Conservation (phyloP, 2,888 invertebrate species). For the Ochropleura leucogaster region DNA sequence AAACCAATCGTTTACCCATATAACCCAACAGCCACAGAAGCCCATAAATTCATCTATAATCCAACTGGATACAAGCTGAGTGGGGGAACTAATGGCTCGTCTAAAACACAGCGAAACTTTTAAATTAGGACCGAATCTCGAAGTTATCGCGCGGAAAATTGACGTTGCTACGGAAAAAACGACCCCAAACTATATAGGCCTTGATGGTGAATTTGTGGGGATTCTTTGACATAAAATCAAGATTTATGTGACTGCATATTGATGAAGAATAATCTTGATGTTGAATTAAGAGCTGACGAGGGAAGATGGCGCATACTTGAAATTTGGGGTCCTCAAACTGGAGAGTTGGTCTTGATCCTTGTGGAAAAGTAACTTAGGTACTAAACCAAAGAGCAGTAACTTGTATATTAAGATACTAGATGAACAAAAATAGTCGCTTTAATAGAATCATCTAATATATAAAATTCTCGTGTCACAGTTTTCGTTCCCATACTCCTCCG, state of each 20-base stretch:
- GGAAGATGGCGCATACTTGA: neutral
- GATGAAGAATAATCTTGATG: neutral
- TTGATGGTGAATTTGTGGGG: conserved; percentile 38
- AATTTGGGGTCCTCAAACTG: neutral
- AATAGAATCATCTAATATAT: no score
- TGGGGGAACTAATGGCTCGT: conserved; percentile 70
- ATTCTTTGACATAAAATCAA: conserved; percentile 16
- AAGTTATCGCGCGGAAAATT: conserved; percentile 79
- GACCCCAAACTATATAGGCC: conserved; percentile 33
- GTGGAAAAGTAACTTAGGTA: neutral
- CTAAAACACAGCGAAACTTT: conserved; percentile 74
- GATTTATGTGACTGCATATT: conserved; percentile 23
- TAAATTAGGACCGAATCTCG: conserved; percentile 78
- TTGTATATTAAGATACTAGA: neutral
- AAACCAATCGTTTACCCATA: conserved; percentile 27
- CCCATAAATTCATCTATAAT: conserved; percentile 59
- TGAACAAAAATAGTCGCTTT: neutral
- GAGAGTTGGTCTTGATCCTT: neutral
- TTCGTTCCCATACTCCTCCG: no score
- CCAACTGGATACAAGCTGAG: conserved; percentile 59
- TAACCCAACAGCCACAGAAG: conserved; percentile 24
- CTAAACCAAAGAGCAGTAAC: neutral
- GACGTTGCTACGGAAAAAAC: conserved; percentile 69
- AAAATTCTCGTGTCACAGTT: no score
- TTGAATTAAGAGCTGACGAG: neutral